These are phyloP conservation scores for Exaiptasia diaphana DNA, from an alignment of 64 coral and sea anemone species.

Conservation along the genomic window DNA sequence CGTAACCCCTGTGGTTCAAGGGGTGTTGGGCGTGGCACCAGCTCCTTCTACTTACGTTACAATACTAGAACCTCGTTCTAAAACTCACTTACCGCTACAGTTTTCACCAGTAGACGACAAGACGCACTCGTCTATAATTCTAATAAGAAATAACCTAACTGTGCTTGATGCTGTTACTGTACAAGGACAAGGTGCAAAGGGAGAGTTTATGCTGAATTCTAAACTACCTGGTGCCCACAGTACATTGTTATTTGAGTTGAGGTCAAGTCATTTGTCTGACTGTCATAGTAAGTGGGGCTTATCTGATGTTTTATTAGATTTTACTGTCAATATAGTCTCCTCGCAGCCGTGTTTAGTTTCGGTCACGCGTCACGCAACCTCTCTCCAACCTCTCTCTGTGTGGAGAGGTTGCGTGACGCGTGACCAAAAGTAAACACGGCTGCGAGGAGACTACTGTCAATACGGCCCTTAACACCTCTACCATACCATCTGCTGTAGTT, in stretches of 20 bases:
- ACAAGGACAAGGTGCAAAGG: conserved; percentile 81
- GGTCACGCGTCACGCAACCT: too few species aligned
- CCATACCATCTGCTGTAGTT: too few species aligned
- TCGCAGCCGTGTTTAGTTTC: too few species aligned
- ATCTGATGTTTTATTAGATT: not conserved
- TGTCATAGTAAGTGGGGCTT: conserved; percentile 90
- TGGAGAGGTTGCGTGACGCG: too few species aligned
- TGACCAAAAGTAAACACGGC: too few species aligned
- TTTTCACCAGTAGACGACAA: conserved; percentile 85
- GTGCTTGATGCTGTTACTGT: conserved; percentile 85
- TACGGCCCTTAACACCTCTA: too few species aligned
- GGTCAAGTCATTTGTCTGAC: conserved; percentile 71
- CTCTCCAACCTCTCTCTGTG: too few species aligned
- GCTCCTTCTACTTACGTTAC: conserved; percentile 51
- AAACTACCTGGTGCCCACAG: conserved; percentile 79
- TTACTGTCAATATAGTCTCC: not conserved
- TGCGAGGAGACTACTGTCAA: too few species aligned
- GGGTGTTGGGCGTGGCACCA: conserved; percentile 21
- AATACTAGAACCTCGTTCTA: conserved; percentile 71
- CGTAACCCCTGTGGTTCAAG: not conserved
- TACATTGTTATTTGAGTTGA: conserved; percentile 81
- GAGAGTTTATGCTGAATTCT: conserved; percentile 84
- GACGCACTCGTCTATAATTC: conserved; percentile 69
- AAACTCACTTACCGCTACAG: conserved; percentile 65
- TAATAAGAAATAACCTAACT: conserved; percentile 94